Evolutionary conservation across 1,140 invertebrate species (phyloP).

Genomic region (Berghia stephanieae): DNA sequence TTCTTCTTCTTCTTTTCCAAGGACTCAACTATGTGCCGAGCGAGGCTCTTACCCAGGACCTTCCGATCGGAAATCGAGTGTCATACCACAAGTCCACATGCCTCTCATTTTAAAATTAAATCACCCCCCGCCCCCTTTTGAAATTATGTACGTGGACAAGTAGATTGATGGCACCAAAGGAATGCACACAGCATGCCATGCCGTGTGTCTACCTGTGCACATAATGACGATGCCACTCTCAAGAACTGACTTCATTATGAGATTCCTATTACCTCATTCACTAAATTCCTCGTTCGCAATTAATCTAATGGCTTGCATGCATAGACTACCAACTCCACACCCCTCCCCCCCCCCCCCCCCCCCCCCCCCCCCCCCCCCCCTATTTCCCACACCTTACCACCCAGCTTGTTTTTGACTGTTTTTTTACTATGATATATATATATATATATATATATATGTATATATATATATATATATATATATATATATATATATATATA

Average conservation of each 20-base stretch:
- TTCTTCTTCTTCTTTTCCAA: not conserved
- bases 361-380: too few species aligned
- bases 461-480: constrained; percentile 13
- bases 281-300: too few species aligned
- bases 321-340: too few species aligned
- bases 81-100: too few species aligned
- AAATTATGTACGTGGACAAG: not conserved
- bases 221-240: too few species aligned
- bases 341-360: too few species aligned
- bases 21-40: not conserved
- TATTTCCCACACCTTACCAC: not conserved
- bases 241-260: too few species aligned
- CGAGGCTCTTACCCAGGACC: not conserved
- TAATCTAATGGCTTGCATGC: too few species aligned
- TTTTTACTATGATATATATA: not conserved
- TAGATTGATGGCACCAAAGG: not conserved
- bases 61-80: too few species aligned
- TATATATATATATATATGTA: constrained; percentile 19
- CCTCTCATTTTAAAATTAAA: not conserved
- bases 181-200: too few species aligned
- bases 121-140: not conserved
- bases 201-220: too few species aligned
- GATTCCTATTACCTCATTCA: too few species aligned
- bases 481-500: not conserved
- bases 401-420: not conserved